Conservation (phyloP, 2,888 invertebrate genomes). For the Hetaerina titia region DNA sequence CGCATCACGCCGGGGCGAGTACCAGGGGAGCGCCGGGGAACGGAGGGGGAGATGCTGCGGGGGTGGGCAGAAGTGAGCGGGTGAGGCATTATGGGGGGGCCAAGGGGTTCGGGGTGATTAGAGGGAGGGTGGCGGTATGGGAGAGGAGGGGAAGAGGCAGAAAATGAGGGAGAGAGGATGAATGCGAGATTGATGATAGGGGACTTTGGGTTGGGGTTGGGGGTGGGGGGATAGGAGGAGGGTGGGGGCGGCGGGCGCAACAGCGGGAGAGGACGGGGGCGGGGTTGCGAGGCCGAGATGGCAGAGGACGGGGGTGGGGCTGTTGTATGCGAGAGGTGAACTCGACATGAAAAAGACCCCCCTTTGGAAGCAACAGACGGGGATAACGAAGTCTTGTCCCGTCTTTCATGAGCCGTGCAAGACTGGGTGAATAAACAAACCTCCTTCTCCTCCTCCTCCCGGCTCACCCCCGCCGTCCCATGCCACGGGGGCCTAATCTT, state of each 20-base stretch:
- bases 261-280: conserved; percentile 16
- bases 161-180: conserved; percentile 42
- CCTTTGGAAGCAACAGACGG: conserved; percentile 47
- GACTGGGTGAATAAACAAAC: conserved; percentile 51
- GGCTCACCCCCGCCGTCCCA: neutral
- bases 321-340: neutral
- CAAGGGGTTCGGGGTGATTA: conserved; percentile 49
- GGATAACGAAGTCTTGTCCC: conserved; percentile 67
- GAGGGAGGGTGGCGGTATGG: conserved; percentile 37
- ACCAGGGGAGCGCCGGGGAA: conserved; percentile 71
- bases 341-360: neutral
- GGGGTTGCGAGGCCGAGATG: neutral
- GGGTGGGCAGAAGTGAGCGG: neutral
- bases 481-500: neutral
- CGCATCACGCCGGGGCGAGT: conserved; percentile 53
- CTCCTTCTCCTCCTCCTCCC: neutral
- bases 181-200: conserved; percentile 37
- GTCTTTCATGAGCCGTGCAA: conserved; percentile 48
- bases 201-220: neutral
- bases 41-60: conserved; percentile 71
- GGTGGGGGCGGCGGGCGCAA: neutral
- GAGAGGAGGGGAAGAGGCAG: neutral
- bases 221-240: conserved; percentile 39
- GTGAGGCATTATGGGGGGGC: conserved; percentile 16
- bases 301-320: neutral